These are phyloP conservation scores for Chouioia cunea DNA, from an alignment of 2,888 invertebrate genomes.

Conservation along the genomic window DNA sequence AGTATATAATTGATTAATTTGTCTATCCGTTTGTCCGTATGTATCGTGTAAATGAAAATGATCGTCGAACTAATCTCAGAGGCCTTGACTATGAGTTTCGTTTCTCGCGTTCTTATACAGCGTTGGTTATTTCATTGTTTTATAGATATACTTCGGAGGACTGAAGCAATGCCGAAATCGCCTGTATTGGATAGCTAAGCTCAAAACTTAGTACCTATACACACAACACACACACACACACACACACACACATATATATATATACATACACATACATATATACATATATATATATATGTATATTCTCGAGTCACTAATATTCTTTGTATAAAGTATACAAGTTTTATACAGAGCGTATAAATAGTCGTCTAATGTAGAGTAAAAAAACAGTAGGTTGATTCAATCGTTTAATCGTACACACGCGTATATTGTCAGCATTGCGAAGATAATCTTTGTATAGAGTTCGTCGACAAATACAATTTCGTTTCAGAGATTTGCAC, in stretches of 20 bases:
- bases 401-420: no score
- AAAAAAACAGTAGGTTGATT: no score
- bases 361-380: no score
- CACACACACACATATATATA: background rate
- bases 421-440: no score
- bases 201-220: background rate
- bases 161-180: background rate
- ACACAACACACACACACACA: no score
- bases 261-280: background rate
- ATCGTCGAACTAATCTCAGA: background rate
- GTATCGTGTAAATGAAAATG: constrained; percentile 8
- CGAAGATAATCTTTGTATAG: no score
- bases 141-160: constrained; percentile 10
- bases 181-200: background rate
- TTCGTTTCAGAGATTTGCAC: no score
- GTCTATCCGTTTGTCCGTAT: background rate
- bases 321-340: no score
- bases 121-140: no score
- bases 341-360: no score
- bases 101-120: background rate
- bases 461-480: no score
- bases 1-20: background rate
- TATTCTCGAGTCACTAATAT: background rate
- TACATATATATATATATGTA: background rate
- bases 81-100: constrained; percentile 35